Evolutionary conservation across 1,140 invertebrate species (phyloP).

Genomic region (Ladona fulva): DNA sequence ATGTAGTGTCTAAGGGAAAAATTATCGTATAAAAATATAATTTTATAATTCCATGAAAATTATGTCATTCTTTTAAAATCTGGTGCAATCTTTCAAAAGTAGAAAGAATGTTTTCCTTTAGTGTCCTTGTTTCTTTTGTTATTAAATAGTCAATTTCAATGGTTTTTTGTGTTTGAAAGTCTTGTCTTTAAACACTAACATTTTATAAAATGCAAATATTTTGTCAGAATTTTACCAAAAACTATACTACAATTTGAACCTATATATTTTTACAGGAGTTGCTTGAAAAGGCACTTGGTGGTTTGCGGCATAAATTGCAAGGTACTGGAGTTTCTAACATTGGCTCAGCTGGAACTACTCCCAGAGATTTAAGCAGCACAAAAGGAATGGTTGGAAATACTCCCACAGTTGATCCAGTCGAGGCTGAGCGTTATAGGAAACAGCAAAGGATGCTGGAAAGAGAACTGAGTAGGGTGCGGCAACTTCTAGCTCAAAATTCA

Average conservation of each 20-base stretch:
- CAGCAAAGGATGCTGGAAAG: conserved; percentile 67
- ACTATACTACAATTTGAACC: conserved; percentile 18
- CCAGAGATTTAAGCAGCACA: neutral
- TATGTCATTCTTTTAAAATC: too few relatives aligned
- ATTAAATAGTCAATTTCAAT: too few relatives aligned
- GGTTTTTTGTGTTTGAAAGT: too few relatives aligned
- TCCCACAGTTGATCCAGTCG: conserved; percentile 45
- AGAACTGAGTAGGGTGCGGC: conserved; percentile 71
- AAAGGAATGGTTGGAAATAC: neutral
- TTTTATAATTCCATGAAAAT: too few relatives aligned
- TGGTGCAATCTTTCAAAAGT: too few relatives aligned
- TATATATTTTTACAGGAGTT: conserved; percentile 46
- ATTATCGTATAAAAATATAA: too few relatives aligned
- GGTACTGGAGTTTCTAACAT: conserved; percentile 32
- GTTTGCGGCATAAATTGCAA: conserved; percentile 54
- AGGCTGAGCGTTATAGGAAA: conserved; percentile 57
- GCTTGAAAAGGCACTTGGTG: conserved; percentile 63
- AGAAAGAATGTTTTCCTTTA: too few relatives aligned
- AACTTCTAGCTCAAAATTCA: conserved; percentile 78
- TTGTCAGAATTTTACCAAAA: too few relatives aligned
- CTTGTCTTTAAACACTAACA: too few relatives aligned
- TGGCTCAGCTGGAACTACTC: neutral
- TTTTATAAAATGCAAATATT: too few relatives aligned
- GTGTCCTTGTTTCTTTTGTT: too few relatives aligned
- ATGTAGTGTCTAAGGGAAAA: too few relatives aligned